Evolutionary conservation across 2,113 vertebrate species (phyloP).

Genomic region (Tonatia bakeri): DNA sequence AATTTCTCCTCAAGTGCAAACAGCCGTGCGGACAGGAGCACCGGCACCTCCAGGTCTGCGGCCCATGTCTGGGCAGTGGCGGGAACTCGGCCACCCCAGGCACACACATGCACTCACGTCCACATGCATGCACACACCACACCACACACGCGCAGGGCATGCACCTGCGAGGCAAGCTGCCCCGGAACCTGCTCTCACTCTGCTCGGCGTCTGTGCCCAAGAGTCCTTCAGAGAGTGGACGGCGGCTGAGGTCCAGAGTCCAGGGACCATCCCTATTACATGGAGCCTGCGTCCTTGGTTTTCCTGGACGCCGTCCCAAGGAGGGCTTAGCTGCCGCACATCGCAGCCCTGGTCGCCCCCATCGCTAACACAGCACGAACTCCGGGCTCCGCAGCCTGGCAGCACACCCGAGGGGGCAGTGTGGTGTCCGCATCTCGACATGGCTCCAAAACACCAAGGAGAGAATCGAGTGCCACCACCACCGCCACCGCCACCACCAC

Average conservation of each 20-base stretch:
- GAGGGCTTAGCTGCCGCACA: fast-evolving
- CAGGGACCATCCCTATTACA: background rate
- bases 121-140: background rate
- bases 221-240: background rate
- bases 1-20: conserved; percentile 63
- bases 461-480: background rate
- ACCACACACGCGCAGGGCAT: no score
- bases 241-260: background rate
- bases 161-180: background rate
- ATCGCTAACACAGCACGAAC: fast-evolving
- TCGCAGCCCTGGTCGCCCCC: fast-evolving
- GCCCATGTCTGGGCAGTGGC: background rate
- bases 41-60: background rate
- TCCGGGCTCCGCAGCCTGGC: fast-evolving
- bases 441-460: background rate
- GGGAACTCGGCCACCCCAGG: background rate
- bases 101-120: fast-evolving
- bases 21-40: background rate
- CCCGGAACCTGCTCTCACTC: no score
- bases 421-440: background rate
- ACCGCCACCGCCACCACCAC: background rate
- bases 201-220: fast-evolving
- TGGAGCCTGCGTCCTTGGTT: fast-evolving
- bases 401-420: background rate
- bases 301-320: fast-evolving